These are phyloP conservation scores for Eilema caniola DNA, from an alignment of 2,888 invertebrate species.

Conservation along the genomic window DNA sequence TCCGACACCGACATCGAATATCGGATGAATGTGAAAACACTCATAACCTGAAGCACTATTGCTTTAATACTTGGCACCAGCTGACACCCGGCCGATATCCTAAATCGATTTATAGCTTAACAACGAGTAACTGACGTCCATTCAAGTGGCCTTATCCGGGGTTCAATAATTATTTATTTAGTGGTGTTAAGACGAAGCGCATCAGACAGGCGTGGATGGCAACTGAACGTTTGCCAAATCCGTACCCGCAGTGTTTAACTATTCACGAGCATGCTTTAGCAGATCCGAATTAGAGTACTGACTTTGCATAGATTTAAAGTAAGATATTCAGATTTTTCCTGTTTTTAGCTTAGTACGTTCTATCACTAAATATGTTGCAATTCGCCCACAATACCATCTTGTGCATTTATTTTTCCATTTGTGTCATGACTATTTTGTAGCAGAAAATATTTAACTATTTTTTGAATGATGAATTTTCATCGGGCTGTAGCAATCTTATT, in stretches of 20 bases:
- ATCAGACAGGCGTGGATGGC: constrained; percentile 36
- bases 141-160: constrained; percentile 34
- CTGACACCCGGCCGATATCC: constrained; percentile 5
- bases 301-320: constrained; percentile 53
- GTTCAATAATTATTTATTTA: constrained; percentile 57
- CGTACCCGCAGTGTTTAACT: constrained; percentile 58
- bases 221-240: constrained; percentile 64
- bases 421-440: background rate
- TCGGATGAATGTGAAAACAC: too few relatives aligned
- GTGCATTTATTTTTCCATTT: background rate
- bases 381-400: background rate
- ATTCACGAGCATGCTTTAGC: constrained; percentile 65
- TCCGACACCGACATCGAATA: background rate
- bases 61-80: background rate
- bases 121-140: constrained; percentile 25
- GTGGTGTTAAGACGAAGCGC: constrained; percentile 34
- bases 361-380: background rate
- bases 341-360: constrained; percentile 4
- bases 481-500: background rate
- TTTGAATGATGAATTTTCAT: background rate
- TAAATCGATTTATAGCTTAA: constrained; percentile 14
- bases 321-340: constrained; percentile 26
- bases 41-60: too few relatives aligned
- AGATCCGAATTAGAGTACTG: constrained; percentile 57
- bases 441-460: background rate